Conservation (phyloP, 2,113 vertebrate genomes). For the Ictalurus furcatus region DNA sequence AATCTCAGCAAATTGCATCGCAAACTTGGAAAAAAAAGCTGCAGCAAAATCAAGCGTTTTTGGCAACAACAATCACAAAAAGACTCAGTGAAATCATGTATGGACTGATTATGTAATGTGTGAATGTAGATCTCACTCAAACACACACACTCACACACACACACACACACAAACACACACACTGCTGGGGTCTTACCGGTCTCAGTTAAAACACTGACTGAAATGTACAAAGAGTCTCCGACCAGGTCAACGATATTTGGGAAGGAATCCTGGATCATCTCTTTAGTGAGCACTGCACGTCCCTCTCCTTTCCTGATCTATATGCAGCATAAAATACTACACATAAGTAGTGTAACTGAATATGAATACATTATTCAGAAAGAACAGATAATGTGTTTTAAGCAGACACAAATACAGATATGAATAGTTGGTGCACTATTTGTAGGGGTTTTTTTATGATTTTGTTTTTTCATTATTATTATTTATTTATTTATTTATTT, state of each 20-base stretch:
- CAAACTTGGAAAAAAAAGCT: too few relatives aligned
- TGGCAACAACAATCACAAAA: too few relatives aligned
- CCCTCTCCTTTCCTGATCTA: slow-evolving; percentile 47
- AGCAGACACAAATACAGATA: slow-evolving; percentile 69
- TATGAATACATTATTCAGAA: too few relatives aligned
- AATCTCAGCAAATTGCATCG: too few relatives aligned
- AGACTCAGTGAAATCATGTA: too few relatives aligned
- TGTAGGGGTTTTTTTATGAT: too few relatives aligned
- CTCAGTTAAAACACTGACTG: slow-evolving; percentile 66
- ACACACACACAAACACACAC: too few relatives aligned
- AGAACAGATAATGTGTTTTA: not conserved
- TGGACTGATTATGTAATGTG: not conserved
- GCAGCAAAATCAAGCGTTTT: too few relatives aligned
- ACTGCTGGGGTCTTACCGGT: slow-evolving; percentile 65
- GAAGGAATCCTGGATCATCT: slow-evolving; percentile 23
- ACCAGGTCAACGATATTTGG: slow-evolving; percentile 31
- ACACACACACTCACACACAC: slow-evolving; percentile 1
- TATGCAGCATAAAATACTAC: not conserved
- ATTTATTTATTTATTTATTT: too few relatives aligned
- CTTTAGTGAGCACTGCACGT: not conserved
- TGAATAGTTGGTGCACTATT: too few relatives aligned
- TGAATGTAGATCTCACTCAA: not conserved
- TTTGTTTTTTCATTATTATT: too few relatives aligned
- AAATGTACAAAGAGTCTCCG: slow-evolving; percentile 51
- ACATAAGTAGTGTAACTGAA: not conserved